phyloP scores from a whole-genome alignment of 2,888 invertebrate genomes.

The Monopis laevigella region DNA sequence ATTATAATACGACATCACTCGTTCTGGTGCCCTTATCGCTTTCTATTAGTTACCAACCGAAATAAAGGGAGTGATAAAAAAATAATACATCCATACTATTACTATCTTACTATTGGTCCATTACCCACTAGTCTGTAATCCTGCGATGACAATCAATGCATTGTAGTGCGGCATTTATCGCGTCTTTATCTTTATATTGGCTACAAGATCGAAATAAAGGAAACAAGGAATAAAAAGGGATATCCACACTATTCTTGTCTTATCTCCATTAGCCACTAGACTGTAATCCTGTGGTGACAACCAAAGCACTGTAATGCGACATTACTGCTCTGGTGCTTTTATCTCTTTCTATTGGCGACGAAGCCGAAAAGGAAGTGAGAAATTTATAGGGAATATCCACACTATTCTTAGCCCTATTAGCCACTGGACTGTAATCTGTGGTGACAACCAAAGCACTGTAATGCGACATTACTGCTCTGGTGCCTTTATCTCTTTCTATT shows the following conservation, averaged over 20 bases:
- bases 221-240: conserved; percentile 16
- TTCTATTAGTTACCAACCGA: too few relatives aligned
- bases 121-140: conserved; percentile 49
- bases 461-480: conserved; percentile 39
- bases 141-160: conserved; percentile 50
- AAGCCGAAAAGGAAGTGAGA: too few relatives aligned
- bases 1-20: too few relatives aligned
- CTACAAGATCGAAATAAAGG: too few relatives aligned
- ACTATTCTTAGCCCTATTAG: conserved; percentile 34
- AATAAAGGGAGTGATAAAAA: too few relatives aligned
- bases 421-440: conserved; percentile 44
- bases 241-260: conserved; percentile 25
- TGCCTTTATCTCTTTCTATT: conserved; percentile 11
- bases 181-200: conserved; percentile 19
- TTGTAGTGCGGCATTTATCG: conserved; percentile 49
- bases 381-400: conserved; percentile 24
- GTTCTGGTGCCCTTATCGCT: too few relatives aligned
- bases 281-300: conserved; percentile 44
- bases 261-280: conserved; percentile 45
- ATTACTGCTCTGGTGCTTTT: conserved; percentile 28
- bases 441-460: conserved; percentile 56
- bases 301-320: conserved; percentile 55
- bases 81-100: conserved; percentile 29
- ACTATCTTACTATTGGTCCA: conserved; percentile 25
- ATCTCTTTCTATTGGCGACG: conserved; percentile 10